Conservation (phyloP, 2,888 invertebrate genomes). For the Caenorhabditis sp. region DNA sequence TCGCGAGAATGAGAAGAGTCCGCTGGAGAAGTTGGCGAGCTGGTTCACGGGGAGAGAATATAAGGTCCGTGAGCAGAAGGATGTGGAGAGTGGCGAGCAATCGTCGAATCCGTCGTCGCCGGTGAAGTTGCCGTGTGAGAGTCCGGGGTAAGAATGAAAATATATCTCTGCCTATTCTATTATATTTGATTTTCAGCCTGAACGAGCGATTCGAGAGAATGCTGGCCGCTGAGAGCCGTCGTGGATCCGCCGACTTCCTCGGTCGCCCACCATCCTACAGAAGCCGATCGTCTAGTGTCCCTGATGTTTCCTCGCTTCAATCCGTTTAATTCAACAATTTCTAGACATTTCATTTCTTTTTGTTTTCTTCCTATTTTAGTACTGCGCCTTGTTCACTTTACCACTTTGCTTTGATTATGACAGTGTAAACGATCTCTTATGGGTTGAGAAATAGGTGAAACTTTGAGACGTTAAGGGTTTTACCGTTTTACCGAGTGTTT, state of each 20-base stretch:
- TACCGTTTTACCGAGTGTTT: slow-evolving; percentile 20
- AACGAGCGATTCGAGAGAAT: slow-evolving; percentile 40
- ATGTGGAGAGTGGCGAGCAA: slow-evolving; percentile 25
- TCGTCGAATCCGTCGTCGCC: slow-evolving; percentile 16
- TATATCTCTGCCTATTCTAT: background rate
- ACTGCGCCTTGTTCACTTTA: background rate
- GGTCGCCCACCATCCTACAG: slow-evolving; percentile 57
- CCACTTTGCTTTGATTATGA: slow-evolving; percentile 7
- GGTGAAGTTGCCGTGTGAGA: slow-evolving; percentile 17
- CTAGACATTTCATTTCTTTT: background rate
- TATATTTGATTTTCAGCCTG: slow-evolving; percentile 9
- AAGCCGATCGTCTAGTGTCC: slow-evolving; percentile 55
- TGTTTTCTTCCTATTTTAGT: slow-evolving; percentile 15
- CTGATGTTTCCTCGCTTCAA: slow-evolving; percentile 53
- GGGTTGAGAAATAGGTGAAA: slow-evolving; percentile 22
- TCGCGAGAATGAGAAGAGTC: slow-evolving; percentile 40
- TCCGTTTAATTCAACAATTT: slow-evolving; percentile 18
- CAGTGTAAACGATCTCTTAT: slow-evolving; percentile 23
- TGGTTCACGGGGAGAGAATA: slow-evolving; percentile 59
- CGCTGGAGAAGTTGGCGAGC: slow-evolving; percentile 54
- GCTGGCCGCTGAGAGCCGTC: slow-evolving; percentile 43
- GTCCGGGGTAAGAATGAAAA: background rate
- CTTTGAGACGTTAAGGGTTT: background rate
- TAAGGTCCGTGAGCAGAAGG: slow-evolving; percentile 21
- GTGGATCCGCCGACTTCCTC: slow-evolving; percentile 31